These are phyloP conservation scores for Corbicula japonica DNA, from an alignment of 2,888 invertebrate genomes.

Conservation along the genomic window DNA sequence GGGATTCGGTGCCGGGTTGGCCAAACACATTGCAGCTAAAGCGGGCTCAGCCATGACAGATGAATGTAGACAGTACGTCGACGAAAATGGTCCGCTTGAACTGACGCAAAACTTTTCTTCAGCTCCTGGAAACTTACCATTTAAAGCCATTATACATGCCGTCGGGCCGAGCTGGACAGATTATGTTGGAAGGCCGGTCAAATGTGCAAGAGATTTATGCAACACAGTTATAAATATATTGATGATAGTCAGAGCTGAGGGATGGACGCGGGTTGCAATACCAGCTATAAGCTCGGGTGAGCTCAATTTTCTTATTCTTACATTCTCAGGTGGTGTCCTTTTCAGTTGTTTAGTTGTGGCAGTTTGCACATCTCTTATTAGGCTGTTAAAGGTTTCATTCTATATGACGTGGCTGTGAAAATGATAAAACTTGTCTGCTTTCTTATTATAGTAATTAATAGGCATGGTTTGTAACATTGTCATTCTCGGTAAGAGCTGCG, in stretches of 20 bases:
- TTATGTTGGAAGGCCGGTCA: slow-evolving; percentile 35
- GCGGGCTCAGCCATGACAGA: slow-evolving; percentile 41
- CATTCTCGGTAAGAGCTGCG: no score
- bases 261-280: slow-evolving; percentile 59
- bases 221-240: slow-evolving; percentile 52
- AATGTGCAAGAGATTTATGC: slow-evolving; percentile 43
- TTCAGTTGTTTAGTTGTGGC: neutral
- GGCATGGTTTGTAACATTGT: no score
- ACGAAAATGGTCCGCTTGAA: slow-evolving; percentile 21
- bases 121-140: slow-evolving; percentile 45
- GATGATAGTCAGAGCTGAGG: slow-evolving; percentile 24
- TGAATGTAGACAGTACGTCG: slow-evolving; percentile 41
- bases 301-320: no score
- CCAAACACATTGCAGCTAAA: slow-evolving; percentile 33
- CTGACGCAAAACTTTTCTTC: slow-evolving; percentile 51
- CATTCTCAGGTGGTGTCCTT: no score
- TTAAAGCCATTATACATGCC: slow-evolving; percentile 55
- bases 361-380: neutral
- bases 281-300: slow-evolving; percentile 74
- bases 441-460: no score
- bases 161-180: slow-evolving; percentile 62
- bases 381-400: neutral
- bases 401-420: no score
- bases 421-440: no score
- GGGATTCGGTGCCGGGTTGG: slow-evolving; percentile 52